Conservation (phyloP, 2,113 vertebrate species). For the Rhipidura dahli region DNA sequence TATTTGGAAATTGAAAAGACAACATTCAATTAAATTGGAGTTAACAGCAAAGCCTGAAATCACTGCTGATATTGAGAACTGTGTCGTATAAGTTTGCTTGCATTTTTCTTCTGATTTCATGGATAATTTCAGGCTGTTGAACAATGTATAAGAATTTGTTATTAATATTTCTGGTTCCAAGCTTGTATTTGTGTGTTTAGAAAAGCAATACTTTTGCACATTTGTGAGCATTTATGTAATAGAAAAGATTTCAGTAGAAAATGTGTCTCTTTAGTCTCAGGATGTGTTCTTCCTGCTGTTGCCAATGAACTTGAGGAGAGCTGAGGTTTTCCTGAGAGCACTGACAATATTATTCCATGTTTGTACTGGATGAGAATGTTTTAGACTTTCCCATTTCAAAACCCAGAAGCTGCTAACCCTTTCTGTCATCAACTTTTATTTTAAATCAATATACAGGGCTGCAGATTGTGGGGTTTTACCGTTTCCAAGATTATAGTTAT, state of each 20-base stretch:
- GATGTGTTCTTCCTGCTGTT: rapidly evolving
- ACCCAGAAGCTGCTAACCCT: not conserved
- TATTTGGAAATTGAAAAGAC: not conserved
- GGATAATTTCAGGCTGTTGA: not conserved
- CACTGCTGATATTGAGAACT: not conserved
- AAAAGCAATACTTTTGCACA: not conserved
- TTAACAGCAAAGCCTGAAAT: not conserved
- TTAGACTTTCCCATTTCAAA: not conserved
- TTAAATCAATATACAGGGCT: not conserved
- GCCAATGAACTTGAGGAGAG: not conserved
- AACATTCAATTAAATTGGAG: not conserved
- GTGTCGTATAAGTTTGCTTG: not conserved
- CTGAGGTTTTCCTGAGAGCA: not conserved
- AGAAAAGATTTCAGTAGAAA: not conserved
- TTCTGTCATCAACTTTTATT: not conserved
- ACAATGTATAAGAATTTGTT: not conserved
- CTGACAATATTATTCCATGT: not conserved
- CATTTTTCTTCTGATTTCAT: not conserved
- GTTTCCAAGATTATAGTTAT: not conserved
- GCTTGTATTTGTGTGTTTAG: not conserved
- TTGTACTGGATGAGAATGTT: not conserved
- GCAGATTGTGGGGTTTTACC: not conserved
- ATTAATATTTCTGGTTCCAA: not conserved
- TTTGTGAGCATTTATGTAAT: not conserved
- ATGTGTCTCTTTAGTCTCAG: not conserved